Percentiles rank a stretch among this genome's conserved stretches.
phyloP scores from a whole-genome alignment of 2,888 invertebrate species.

The Hyles lineata region DNA sequence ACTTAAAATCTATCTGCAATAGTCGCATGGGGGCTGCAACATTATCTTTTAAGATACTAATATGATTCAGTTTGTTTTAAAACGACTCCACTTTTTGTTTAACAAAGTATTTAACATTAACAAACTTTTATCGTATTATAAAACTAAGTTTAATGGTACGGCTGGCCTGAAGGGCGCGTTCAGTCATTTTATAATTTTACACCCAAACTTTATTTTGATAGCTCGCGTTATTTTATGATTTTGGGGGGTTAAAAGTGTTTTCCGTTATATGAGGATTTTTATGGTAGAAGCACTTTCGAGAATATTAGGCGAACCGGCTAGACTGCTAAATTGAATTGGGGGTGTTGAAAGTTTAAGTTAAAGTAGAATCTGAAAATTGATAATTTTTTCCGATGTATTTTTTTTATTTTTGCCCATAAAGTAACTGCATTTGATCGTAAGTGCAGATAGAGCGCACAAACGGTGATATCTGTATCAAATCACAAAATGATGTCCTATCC shows the following conservation, averaged over 20 bases:
- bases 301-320: not conserved
- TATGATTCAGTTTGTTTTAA: constrained; percentile 17
- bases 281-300: not conserved
- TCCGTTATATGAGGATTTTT: not conserved
- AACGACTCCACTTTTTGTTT: constrained; percentile 19
- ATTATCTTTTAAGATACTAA: constrained; percentile 23
- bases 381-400: not conserved
- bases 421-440: too few species aligned
- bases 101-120: constrained; percentile 15
- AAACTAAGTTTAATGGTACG: constrained; percentile 7
- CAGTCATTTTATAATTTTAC: constrained; percentile 1
- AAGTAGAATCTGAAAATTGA: not conserved
- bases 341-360: not conserved
- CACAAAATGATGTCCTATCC: too few species aligned
- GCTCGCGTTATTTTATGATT: constrained; percentile 4
- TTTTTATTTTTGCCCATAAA: too few species aligned
- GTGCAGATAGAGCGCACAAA: too few species aligned
- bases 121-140: constrained; percentile 6
- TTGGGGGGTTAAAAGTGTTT: not conserved
- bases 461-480: too few species aligned
- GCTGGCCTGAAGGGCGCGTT: not conserved
- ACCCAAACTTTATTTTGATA: constrained; percentile 7
- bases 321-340: not conserved
- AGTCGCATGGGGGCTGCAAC: constrained; percentile 8
- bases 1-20: constrained; percentile 30